A percentile compares a stretch with the other conserved stretches of the same genome.
Conservation (phyloP, 2,797 vertebrate genomes). For the Mergus octosetaceus region DNA sequence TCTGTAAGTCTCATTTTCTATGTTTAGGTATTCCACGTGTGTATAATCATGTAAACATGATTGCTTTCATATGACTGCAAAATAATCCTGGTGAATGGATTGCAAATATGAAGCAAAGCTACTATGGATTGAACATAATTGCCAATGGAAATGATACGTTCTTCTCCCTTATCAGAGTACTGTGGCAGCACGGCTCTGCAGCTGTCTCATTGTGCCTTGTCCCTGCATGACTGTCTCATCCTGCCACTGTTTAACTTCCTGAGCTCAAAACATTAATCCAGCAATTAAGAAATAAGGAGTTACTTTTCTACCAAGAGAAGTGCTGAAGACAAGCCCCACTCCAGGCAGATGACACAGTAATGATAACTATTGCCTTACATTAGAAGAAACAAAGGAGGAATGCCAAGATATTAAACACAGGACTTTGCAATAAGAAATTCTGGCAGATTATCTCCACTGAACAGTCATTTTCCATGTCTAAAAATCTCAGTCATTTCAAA, state of each 20-base stretch:
- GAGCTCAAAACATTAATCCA: neutral
- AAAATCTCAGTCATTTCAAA: neutral
- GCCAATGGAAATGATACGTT: neutral
- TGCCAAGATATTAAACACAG: neutral
- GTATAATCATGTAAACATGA: rapidly evolving
- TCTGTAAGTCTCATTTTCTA: neutral
- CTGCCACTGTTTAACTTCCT: neutral
- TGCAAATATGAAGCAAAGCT: neutral
- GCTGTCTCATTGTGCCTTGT: rapidly evolving
- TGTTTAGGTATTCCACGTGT: neutral
- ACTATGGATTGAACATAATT: rapidly evolving
- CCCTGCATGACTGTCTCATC: neutral
- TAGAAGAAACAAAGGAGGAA: neutral
- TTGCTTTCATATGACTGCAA: neutral
- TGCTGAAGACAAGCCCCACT: neutral
- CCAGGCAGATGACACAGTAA: neutral
- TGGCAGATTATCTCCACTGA: neutral
- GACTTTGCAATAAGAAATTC: neutral
- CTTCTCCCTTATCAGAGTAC: neutral
- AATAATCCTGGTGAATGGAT: neutral
- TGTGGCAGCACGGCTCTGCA: neutral
- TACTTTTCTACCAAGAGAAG: rapidly evolving
- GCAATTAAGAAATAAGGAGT: rapidly evolving
- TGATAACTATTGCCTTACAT: neutral
- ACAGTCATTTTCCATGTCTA: neutral